Evolutionary conservation across 2,888 invertebrate species (phyloP).

Genomic region (Drosophila antonietae): DNA sequence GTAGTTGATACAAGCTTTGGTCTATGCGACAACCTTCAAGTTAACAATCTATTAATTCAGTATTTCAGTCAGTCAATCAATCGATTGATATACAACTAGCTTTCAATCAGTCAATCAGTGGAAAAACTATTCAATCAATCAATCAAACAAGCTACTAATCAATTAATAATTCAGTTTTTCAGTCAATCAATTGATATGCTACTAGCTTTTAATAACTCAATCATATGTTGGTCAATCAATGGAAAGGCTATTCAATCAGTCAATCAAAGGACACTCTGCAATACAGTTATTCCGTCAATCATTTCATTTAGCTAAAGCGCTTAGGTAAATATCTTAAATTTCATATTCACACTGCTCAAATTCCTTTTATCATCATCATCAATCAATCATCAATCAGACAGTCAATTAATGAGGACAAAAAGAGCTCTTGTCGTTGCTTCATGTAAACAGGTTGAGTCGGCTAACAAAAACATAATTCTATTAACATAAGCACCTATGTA

Average conservation of each 20-base stretch:
- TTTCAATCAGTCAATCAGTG: not conserved
- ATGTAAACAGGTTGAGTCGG: not conserved
- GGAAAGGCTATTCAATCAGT: not conserved
- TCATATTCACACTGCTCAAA: not conserved
- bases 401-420: not conserved
- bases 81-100: not conserved
- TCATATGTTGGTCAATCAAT: not conserved
- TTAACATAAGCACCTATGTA: not conserved
- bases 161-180: not conserved
- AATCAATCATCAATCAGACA: not conserved
- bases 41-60: not conserved
- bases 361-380: not conserved
- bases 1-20: not conserved
- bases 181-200: not conserved
- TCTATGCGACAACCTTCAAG: too few relatives aligned
- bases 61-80: not conserved
- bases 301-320: not conserved
- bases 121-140: not conserved
- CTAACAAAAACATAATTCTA: constrained; percentile 1
- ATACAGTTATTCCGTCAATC: not conserved
- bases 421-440: not conserved
- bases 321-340: not conserved
- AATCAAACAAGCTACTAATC: not conserved
- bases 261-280: not conserved
- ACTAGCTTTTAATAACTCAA: not conserved